phyloP scores from a whole-genome alignment of 2,113 vertebrate species.

The Phrynosoma blainvillii region DNA sequence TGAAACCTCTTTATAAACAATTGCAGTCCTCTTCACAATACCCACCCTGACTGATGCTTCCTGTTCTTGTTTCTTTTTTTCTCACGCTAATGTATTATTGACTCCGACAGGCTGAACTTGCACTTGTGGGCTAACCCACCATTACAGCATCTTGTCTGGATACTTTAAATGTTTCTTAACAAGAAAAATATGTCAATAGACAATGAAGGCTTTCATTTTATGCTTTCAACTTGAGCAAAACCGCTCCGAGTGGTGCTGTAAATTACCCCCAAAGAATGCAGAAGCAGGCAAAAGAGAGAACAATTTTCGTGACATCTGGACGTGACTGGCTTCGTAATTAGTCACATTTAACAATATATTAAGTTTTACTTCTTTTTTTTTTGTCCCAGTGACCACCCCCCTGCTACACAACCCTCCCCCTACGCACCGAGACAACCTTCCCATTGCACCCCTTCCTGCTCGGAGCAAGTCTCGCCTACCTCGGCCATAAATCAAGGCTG shows the following conservation, averaged over 20 bases:
- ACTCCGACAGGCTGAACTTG: slow-evolving; percentile 67
- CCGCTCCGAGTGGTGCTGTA: slow-evolving; percentile 22
- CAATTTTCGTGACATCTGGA: slow-evolving; percentile 71
- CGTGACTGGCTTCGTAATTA: slow-evolving; percentile 77
- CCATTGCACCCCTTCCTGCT: slow-evolving; percentile 64
- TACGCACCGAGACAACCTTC: neutral
- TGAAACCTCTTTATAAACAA: neutral
- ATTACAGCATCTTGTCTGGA: slow-evolving; percentile 81
- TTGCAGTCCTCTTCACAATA: neutral
- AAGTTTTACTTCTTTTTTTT: slow-evolving; percentile 75
- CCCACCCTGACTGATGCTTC: neutral
- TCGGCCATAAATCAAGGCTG: slow-evolving; percentile 75
- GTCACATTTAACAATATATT: slow-evolving; percentile 79
- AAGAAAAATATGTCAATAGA: slow-evolving; percentile 42
- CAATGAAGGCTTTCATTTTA: slow-evolving; percentile 84
- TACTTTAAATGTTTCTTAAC: slow-evolving; percentile 74
- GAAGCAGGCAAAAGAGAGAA: slow-evolving; percentile 71
- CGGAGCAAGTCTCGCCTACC: slow-evolving; percentile 70
- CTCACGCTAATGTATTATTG: slow-evolving; percentile 27
- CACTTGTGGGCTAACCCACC: slow-evolving; percentile 68
- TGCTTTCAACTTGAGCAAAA: slow-evolving; percentile 79
- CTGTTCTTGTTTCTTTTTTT: neutral
- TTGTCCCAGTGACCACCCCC: slow-evolving; percentile 67
- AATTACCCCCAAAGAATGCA: slow-evolving; percentile 84
- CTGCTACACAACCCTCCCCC: neutral